Conservation (phyloP, 1,140 invertebrate genomes). For the Drosophila navojoa region DNA sequence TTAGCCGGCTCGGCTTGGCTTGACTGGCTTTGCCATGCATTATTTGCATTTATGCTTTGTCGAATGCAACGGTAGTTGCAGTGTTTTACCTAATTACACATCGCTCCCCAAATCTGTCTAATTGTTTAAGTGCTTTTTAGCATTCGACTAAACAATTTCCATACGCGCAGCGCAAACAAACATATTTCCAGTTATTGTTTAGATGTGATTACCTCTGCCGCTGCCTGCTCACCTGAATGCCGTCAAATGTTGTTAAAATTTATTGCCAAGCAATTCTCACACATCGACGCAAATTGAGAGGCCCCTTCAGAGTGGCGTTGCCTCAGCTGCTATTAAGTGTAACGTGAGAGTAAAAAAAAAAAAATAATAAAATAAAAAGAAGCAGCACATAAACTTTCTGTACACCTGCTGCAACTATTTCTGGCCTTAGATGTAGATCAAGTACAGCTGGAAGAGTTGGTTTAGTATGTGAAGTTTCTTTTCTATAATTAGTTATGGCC, state of each 20-base stretch:
- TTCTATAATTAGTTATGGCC: constrained; percentile 47
- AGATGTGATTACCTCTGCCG: constrained; percentile 26
- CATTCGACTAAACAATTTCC: constrained; percentile 76
- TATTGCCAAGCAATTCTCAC: constrained; percentile 76
- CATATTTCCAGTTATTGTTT: constrained; percentile 56
- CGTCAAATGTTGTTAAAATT: constrained; percentile 61
- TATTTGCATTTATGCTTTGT: constrained; percentile 65
- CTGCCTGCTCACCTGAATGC: background rate
- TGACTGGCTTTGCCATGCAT: constrained; percentile 39
- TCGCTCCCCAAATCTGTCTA: constrained; percentile 60
- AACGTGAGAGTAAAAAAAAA: constrained; percentile 64
- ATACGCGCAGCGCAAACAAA: constrained; percentile 52
- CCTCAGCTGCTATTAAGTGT: constrained; percentile 53
- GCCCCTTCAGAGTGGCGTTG: constrained; percentile 44
- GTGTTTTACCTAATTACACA: constrained; percentile 78
- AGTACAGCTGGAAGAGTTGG: constrained; percentile 43
- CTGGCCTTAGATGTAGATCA: constrained; percentile 61
- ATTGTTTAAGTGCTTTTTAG: constrained; percentile 81
- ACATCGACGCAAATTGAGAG: constrained; percentile 74
- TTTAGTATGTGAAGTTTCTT: constrained; percentile 13
- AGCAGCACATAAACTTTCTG: too few relatives aligned
- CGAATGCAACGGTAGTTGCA: constrained; percentile 54
- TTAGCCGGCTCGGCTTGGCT: constrained; percentile 19
- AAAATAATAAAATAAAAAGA: background rate
- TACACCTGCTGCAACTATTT: constrained; percentile 60